Evolutionary conservation across 1,140 invertebrate species (phyloP).

Genomic region (Drosophila jambulina): DNA sequence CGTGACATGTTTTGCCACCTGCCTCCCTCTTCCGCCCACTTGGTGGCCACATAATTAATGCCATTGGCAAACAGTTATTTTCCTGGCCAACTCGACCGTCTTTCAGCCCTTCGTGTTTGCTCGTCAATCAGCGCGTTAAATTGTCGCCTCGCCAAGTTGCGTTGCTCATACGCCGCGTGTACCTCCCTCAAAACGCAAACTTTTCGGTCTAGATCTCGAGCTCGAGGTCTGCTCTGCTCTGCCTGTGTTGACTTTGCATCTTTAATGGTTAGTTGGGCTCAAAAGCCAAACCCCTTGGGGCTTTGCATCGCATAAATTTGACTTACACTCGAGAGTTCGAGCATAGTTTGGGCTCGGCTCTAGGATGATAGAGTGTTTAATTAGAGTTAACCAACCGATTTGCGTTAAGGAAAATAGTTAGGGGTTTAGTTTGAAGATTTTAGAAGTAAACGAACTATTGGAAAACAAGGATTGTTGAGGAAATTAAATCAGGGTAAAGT

Average conservation of each 20-base stretch:
- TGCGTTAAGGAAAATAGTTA: conserved; percentile 3
- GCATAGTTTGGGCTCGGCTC: not conserved
- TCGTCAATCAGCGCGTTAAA: conserved; percentile 68
- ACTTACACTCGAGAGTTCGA: conserved; percentile 24
- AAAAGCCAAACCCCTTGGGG: conserved; percentile 1
- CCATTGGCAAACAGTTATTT: conserved; percentile 41
- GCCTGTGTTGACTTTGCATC: conserved; percentile 70
- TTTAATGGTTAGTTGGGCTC: conserved; percentile 51
- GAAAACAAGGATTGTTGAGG: not conserved
- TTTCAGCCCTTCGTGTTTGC: conserved; percentile 37
- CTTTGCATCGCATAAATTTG: conserved; percentile 24
- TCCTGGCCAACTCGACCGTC: conserved; percentile 21
- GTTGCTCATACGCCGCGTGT: conserved; percentile 64
- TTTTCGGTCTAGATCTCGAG: conserved; percentile 29
- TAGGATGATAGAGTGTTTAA: conserved; percentile 28
- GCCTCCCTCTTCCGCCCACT: not conserved
- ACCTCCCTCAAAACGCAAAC: conserved; percentile 21
- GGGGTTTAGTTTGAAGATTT: conserved; percentile 1
- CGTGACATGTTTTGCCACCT: conserved; percentile 6
- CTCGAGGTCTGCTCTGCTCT: not conserved
- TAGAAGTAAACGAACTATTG: not conserved
- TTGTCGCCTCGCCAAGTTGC: conserved; percentile 31
- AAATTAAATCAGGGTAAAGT: not conserved
- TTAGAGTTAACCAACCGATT: conserved; percentile 14
- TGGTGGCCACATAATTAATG: conserved; percentile 42